These are phyloP conservation scores for Pachyuromys duprasi DNA, from an alignment of 2,797 vertebrate species.

Conservation along the genomic window DNA sequence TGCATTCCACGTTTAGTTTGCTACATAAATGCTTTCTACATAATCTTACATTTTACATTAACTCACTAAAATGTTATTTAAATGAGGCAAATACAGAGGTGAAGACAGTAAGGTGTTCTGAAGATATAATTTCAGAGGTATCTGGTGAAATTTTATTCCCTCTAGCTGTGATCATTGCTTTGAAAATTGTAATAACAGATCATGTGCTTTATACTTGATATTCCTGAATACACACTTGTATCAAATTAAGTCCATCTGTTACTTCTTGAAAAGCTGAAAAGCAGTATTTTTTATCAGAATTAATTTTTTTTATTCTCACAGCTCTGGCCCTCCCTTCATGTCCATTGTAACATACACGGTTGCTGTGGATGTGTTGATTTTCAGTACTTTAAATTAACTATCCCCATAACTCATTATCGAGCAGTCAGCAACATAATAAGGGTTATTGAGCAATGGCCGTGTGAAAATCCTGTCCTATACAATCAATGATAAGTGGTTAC, in stretches of 20 bases:
- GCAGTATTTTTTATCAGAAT: not conserved
- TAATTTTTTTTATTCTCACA: not conserved
- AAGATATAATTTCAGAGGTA: slow-evolving; percentile 25
- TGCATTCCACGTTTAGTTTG: not conserved
- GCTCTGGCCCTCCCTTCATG: not conserved
- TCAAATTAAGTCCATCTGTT: slow-evolving; percentile 43
- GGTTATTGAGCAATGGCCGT: slow-evolving; percentile 27
- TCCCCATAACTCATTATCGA: slow-evolving; percentile 60
- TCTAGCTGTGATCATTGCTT: slow-evolving; percentile 52
- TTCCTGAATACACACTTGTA: slow-evolving; percentile 7
- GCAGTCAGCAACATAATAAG: not conserved
- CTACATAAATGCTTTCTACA: not conserved
- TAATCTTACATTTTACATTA: not conserved
- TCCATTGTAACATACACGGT: not conserved
- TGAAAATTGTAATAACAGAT: slow-evolving; percentile 41
- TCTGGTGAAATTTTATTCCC: not conserved
- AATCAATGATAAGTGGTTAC: not conserved
- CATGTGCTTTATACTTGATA: slow-evolving; percentile 9
- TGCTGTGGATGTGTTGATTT: not conserved
- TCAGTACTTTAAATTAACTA: slow-evolving; percentile 50
- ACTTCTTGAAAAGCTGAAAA: not conserved
- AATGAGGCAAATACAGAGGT: slow-evolving; percentile 17
- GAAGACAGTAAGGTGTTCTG: slow-evolving; percentile 29
- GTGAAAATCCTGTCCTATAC: slow-evolving; percentile 12
- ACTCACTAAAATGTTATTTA: slow-evolving; percentile 28